Percentiles rank a stretch among this genome's conserved stretches.
These are phyloP conservation scores for Bhutanitis thaidina DNA, from an alignment of 2,888 invertebrate species.

Conservation along the genomic window DNA sequence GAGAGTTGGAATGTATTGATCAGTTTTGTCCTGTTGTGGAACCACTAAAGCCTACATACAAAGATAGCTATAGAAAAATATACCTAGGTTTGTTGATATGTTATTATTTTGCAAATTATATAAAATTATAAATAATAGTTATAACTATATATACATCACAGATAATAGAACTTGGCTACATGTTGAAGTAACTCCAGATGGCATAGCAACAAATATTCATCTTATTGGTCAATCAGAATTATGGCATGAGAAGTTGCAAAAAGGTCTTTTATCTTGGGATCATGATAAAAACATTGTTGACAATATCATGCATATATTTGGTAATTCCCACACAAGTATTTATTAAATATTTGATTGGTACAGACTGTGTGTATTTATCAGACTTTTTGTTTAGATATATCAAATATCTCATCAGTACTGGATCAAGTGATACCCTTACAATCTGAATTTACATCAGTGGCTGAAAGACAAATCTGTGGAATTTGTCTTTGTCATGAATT, in stretches of 20 bases:
- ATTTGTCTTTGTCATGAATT: slow-evolving; percentile 58
- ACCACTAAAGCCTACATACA: slow-evolving; percentile 51
- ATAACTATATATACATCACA: too few species aligned
- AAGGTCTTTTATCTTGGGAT: slow-evolving; percentile 57
- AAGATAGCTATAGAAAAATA: slow-evolving; percentile 62
- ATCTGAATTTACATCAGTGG: neutral
- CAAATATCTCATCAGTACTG: neutral
- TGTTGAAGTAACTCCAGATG: slow-evolving; percentile 57
- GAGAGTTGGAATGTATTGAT: slow-evolving; percentile 57
- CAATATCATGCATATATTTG: slow-evolving; percentile 57
- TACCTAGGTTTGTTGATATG: slow-evolving; percentile 44
- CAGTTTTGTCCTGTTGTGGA: slow-evolving; percentile 54
- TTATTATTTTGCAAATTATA: neutral
- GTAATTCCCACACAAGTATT: slow-evolving; percentile 33
- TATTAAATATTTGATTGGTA: neutral
- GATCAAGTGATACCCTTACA: neutral
- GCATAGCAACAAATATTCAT: slow-evolving; percentile 56
- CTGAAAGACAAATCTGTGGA: slow-evolving; percentile 38
- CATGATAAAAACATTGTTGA: slow-evolving; percentile 64
- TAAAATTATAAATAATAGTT: neutral
- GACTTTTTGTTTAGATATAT: slow-evolving; percentile 7
- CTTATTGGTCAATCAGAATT: slow-evolving; percentile 54
- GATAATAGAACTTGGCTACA: slow-evolving; percentile 65
- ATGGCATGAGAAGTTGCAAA: slow-evolving; percentile 55
- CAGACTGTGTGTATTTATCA: neutral